Evolutionary conservation across 2,113 vertebrate genomes (phyloP), one percentile per base, ranked within the genome.

Genomic region (Leptobrachium ailaonicum): DNA sequence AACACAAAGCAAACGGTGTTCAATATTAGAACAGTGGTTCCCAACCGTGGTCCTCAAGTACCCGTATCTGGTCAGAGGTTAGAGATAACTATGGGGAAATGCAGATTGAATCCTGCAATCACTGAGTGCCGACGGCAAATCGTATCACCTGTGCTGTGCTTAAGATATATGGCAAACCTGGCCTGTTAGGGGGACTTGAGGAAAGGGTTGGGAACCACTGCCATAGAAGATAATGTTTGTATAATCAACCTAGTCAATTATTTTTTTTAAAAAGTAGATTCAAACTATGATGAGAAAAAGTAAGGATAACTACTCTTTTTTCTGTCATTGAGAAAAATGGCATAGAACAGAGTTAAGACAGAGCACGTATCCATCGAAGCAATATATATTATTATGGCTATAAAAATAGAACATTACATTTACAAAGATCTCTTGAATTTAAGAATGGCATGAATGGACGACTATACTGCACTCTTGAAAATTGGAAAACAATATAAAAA

Each of bases 341-440:
- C 13, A 60, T 60, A 60, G 6, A 60, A 4, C 9, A 4, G 56
- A 12, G 56, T 60, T 8, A 8, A 60, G 56, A 60, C 56, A 60
- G 56, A 60, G 4, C 56, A 60, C 13, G 40, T 64, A 64, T 32
- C 40, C 3, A 6, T 3, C 40, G 32, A 64, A 64, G 62, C n/a
- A 40, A 40, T 64, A 32, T 64, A 32, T 8, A 64, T 20, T 64
- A 64, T 4, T 64, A 64, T 64, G 62, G 62, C 20, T 64, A 64
- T 64, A 64, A 64, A 64, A 64, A 64, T 64, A 64, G 9, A 64
- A 32, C 62, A 64, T 64, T 20, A 64, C 62, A 64, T 64, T 64
- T 64, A 64, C 40, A 64, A 20, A 68, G 14, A 56, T 64, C 47
- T 54, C 64, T 68, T 41, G 2, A 42, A 54, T 13, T 43, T 56